Base-by-base conservation (phyloP, 1,140 invertebrate species). In the Helicoverpa zea region DNA sequence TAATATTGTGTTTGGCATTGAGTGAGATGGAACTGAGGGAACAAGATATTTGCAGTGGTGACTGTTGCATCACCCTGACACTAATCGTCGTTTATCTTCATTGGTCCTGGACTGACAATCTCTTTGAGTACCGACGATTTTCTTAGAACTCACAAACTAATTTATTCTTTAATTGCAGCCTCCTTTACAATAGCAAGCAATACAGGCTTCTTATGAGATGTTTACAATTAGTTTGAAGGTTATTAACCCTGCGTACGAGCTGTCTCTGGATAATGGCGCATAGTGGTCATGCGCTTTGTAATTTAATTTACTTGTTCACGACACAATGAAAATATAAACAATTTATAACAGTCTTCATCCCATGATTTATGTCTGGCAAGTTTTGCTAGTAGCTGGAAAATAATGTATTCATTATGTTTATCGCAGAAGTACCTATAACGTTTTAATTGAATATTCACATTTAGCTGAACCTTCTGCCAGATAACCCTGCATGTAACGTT, bases 21-120 rank as follows among this genome's bases (percentile, higher is more conserved):
- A 58, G 29, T 58, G 72, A 59, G n/a, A 58, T 74, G 54, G 14
- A n/a, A 58, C 54, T 74, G 16, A 18, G 30, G 59, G 72, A 35
- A 56, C 35, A 74, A 58, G 35, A 16, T 66, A 56, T 74, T 59
- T 56, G 56, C 30, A 43, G 30, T 18, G 47, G 18, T 56, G 56
- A 49, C 35, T 63, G n/a, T 75, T 75, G 73, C 73, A 75, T 75
- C 73, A 63, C 29, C 68, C 43, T 73, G 70, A 73, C 35, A 43
- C 52, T 12, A 56, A 54, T 13, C 52, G 13, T 56, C 51, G 56
- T 75, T 61, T 61, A 75, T 75, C 73, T 75, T 51, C 73, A 75
- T 75, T 75, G 35, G 10, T 4, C 29, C 66, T 51, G 49, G 23
- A 73, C 70, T 29, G 52, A 73, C 70, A 73, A 73, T 58, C 23